Conservation (phyloP, 2,888 invertebrate species). For the Pachliopta kotzebuea region DNA sequence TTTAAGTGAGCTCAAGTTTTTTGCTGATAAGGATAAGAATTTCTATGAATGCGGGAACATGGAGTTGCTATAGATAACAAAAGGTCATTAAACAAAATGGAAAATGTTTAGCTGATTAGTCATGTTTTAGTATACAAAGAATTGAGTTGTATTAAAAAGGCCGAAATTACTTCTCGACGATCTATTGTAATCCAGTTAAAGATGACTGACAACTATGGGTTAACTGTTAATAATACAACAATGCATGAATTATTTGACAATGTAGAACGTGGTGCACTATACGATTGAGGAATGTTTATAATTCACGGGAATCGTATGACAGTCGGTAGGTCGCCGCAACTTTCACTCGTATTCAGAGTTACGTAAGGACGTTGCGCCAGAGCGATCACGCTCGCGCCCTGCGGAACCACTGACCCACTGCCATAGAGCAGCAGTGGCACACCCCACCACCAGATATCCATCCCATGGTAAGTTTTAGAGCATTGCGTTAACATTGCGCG, state of each 20-base stretch:
- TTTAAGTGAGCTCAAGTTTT: too few species aligned
- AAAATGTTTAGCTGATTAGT: too few species aligned
- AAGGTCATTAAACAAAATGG: too few species aligned
- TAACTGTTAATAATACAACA: background rate
- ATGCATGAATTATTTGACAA: slow-evolving; percentile 2
- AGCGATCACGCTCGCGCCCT: slow-evolving; percentile 56
- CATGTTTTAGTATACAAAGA: too few species aligned
- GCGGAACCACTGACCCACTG: slow-evolving; percentile 77
- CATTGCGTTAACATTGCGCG: slow-evolving; percentile 47
- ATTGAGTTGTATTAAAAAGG: too few species aligned
- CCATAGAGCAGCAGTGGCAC: slow-evolving; percentile 51
- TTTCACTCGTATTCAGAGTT: slow-evolving; percentile 43
- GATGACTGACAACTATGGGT: background rate
- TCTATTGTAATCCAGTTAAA: too few species aligned
- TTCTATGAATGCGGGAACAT: too few species aligned
- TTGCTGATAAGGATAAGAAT: too few species aligned
- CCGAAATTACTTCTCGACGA: too few species aligned
- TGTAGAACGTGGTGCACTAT: slow-evolving; percentile 36
- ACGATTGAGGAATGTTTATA: slow-evolving; percentile 14
- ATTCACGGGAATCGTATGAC: slow-evolving; percentile 23
- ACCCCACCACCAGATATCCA: slow-evolving; percentile 54
- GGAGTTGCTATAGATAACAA: too few species aligned
- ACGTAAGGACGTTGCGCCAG: slow-evolving; percentile 79
- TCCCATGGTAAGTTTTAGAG: slow-evolving; percentile 51
- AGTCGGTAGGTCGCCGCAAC: slow-evolving; percentile 32